A percentile compares a stretch with the other conserved stretches of the same genome.
Evolutionary conservation across 2,797 vertebrate species (phyloP).

Genomic region (Sebastes melanostomus): DNA sequence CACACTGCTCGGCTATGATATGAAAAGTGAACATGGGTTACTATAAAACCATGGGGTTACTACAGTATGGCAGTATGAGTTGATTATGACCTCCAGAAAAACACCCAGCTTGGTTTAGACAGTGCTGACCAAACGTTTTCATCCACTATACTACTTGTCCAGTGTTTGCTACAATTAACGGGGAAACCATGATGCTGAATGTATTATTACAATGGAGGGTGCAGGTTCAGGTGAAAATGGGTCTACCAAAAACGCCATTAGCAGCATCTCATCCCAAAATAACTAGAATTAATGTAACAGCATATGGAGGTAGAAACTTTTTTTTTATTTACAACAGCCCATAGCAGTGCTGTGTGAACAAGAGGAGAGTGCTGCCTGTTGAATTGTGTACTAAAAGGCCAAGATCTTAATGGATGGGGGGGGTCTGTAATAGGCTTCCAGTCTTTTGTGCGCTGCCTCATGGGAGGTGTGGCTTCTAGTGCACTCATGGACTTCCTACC

Average conservation of each 20-base stretch:
- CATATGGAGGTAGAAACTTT: not conserved
- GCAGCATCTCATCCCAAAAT: not conserved
- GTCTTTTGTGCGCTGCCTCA: conserved; percentile 20
- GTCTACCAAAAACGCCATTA: not conserved
- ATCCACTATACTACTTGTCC: not conserved
- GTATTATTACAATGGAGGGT: not conserved
- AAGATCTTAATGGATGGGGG: conserved; percentile 43
- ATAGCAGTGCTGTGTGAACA: not conserved
- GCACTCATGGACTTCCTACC: conserved; percentile 33
- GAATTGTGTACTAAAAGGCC: conserved; percentile 18
- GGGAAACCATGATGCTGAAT: not conserved
- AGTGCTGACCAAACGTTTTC: too few relatives aligned
- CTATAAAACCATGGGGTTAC: not conserved
- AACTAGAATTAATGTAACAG: not conserved
- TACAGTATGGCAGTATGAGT: not conserved
- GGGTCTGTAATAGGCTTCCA: conserved; percentile 14
- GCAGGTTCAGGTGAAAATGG: not conserved
- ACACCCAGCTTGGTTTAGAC: not conserved
- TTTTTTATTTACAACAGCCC: not conserved
- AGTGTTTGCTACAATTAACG: not conserved
- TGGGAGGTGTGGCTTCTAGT: conserved; percentile 16
- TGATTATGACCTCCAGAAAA: not conserved
- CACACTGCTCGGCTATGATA: not conserved
- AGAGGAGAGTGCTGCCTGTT: conserved; percentile 27
- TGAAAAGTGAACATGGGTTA: not conserved